phyloP scores from a whole-genome alignment of 2,797 vertebrate species.

The Esox lucius region DNA sequence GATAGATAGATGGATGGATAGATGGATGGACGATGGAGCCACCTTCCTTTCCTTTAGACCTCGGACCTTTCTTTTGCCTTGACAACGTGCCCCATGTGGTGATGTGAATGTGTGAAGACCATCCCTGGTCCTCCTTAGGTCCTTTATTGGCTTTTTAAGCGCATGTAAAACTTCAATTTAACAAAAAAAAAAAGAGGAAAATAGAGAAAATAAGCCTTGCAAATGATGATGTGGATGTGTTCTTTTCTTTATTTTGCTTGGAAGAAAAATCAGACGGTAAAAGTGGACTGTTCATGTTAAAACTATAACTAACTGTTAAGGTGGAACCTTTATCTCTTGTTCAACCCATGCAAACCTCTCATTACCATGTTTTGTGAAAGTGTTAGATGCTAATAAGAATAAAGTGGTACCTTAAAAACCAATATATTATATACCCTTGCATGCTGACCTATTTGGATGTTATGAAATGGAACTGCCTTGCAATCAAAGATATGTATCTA shows the following conservation, averaged over 20 bases:
- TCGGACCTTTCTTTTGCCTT: constrained; percentile 85
- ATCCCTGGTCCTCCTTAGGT: constrained; percentile 77
- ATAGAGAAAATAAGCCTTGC: constrained; percentile 81
- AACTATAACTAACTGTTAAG: constrained; percentile 75
- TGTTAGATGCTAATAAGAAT: constrained; percentile 72
- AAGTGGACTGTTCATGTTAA: constrained; percentile 78
- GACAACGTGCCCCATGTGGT: constrained; percentile 87
- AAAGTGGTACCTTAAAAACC: constrained; percentile 60
- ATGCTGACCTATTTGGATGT: constrained; percentile 82
- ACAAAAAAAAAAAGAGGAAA: constrained; percentile 60
- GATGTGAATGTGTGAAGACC: constrained; percentile 88
- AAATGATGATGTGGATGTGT: constrained; percentile 84
- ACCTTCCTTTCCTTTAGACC: constrained; percentile 76
- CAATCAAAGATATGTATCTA: constrained; percentile 77
- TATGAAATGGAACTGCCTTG: constrained; percentile 83
- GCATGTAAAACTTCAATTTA: constrained; percentile 82
- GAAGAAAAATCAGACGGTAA: constrained; percentile 71
- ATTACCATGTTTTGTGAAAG: constrained; percentile 72
- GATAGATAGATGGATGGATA: no score
- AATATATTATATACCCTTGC: constrained; percentile 79
- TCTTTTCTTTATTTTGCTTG: constrained; percentile 86
- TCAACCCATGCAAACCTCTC: constrained; percentile 56
- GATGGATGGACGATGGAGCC: constrained; percentile 56
- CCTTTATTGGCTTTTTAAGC: constrained; percentile 86
- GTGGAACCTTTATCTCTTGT: constrained; percentile 81